Evolutionary conservation across 2,888 invertebrate species (phyloP), one percentile per base, ranked within the genome.

Genomic region (Noctua comes): DNA sequence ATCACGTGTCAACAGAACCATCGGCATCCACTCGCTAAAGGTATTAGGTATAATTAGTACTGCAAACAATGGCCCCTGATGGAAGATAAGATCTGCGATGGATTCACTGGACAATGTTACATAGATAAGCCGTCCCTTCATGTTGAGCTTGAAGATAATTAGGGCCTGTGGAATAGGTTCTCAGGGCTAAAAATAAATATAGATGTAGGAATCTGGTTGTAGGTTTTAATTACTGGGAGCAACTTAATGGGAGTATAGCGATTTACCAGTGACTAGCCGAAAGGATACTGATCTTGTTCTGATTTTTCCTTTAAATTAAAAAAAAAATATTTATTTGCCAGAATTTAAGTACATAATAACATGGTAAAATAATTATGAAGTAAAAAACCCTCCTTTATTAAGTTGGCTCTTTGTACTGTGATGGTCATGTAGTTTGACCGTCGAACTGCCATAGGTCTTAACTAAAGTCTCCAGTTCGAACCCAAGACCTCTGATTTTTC

Each of bases 1-100:
- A 89, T 89, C 88, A 78, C 76, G 72, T 87, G 88, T 87, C 89
- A 89, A 87, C 89, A 87, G 54, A 66, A 68, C 77, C 79, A 79
- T 78, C 64, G 86, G 78, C 66, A 82, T 86, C 79, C 54, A 77
- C 79, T 78, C 68, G 43, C 71, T 71, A 73, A 78, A 81, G 79
- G 84, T 83, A 88, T 85, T 86, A 89, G 79, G 77, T 87, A 73
- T 89, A 88, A 89, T 89, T 89, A 89, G 74, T 68, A 62, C 68
- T 40, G 75, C 78, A 86, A 87, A 88, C 87, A 89, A 89, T 89
- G 80, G 27, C 74, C 75, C 21, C 43, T 48, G 59, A 73, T 75
- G 13, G n/a, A 8, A 82, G 90, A 89, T 89, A 83, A 81, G 36
- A 89, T 89, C 87, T 77, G 66, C 87, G 69, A 77, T 77, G 87